phyloP scores from a whole-genome alignment of 2,797 vertebrate genomes.

The Myripristis jacobus region DNA sequence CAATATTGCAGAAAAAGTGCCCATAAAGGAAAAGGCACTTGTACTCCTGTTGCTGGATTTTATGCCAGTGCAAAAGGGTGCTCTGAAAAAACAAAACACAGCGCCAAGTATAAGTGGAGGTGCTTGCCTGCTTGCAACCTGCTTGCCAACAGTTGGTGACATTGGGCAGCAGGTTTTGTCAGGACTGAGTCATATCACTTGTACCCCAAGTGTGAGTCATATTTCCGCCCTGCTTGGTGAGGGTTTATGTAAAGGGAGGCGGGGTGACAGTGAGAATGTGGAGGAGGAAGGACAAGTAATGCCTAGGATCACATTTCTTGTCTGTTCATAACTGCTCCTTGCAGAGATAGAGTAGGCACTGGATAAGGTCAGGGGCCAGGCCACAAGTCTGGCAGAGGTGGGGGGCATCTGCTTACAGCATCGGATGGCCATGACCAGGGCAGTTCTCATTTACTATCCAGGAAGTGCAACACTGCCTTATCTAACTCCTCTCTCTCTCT shows the following conservation, averaged over 20 bases:
- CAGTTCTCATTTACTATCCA: slow-evolving; percentile 15
- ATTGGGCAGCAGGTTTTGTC: slow-evolving; percentile 36
- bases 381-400: background rate
- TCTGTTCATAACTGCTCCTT: slow-evolving; percentile 58
- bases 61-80: background rate
- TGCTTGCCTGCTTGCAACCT: slow-evolving; percentile 14
- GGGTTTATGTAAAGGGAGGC: slow-evolving; percentile 16
- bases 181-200: slow-evolving; percentile 44
- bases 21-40: background rate
- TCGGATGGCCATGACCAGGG: slow-evolving; percentile 43
- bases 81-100: background rate
- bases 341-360: slow-evolving; percentile 35
- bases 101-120: slow-evolving; percentile 18
- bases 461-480: slow-evolving; percentile 29
- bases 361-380: slow-evolving; percentile 32
- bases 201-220: slow-evolving; percentile 37
- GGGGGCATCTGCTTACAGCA: slow-evolving; percentile 37
- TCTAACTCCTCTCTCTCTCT: slow-evolving; percentile 1
- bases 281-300: slow-evolving; percentile 34
- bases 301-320: slow-evolving; percentile 54
- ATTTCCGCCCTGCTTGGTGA: slow-evolving; percentile 26
- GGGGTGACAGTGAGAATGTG: slow-evolving; percentile 27
- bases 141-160: slow-evolving; percentile 34
- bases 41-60: background rate
- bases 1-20: background rate